Evolutionary conservation across 2,113 vertebrate species (phyloP).

Genomic region (Anas platyrhynchos): DNA sequence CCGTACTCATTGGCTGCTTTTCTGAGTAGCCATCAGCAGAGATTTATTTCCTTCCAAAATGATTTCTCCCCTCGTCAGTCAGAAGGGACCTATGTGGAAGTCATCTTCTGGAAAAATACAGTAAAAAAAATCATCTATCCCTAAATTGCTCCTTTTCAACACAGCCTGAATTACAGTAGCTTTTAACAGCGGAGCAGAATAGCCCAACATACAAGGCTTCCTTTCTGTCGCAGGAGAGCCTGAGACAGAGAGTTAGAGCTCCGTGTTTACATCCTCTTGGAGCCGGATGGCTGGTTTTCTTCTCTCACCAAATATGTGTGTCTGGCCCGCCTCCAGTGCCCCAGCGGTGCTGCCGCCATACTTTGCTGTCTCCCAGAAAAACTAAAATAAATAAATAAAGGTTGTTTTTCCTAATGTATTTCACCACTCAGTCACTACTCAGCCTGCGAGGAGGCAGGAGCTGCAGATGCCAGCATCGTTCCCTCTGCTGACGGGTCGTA

Average conservation of each 20-base stretch:
- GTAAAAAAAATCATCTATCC: neutral
- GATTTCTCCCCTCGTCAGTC: slow-evolving; percentile 24
- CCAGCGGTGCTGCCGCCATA: neutral
- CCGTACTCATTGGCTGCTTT: neutral
- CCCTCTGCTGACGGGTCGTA: neutral
- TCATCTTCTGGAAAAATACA: slow-evolving; percentile 46
- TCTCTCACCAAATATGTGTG: neutral
- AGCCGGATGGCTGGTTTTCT: slow-evolving; percentile 33
- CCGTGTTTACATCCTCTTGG: slow-evolving; percentile 27
- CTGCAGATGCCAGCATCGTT: neutral
- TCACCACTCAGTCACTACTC: neutral
- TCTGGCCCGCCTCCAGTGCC: slow-evolving; percentile 25
- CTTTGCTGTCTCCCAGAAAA: neutral
- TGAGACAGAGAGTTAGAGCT: neutral
- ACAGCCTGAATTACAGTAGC: neutral
- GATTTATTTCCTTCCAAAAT: slow-evolving; percentile 19
- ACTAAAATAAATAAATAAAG: neutral
- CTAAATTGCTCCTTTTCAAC: slow-evolving; percentile 57
- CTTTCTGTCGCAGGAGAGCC: neutral
- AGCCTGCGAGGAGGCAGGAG: neutral
- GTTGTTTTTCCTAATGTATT: neutral
- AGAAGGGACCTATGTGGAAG: slow-evolving; percentile 5
- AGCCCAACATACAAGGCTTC: slow-evolving; percentile 2
- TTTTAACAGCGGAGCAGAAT: neutral
- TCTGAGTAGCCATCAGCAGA: slow-evolving; percentile 7